Conservation (phyloP, 1,140 invertebrate genomes). For the Drosophila neocordata region DNA sequence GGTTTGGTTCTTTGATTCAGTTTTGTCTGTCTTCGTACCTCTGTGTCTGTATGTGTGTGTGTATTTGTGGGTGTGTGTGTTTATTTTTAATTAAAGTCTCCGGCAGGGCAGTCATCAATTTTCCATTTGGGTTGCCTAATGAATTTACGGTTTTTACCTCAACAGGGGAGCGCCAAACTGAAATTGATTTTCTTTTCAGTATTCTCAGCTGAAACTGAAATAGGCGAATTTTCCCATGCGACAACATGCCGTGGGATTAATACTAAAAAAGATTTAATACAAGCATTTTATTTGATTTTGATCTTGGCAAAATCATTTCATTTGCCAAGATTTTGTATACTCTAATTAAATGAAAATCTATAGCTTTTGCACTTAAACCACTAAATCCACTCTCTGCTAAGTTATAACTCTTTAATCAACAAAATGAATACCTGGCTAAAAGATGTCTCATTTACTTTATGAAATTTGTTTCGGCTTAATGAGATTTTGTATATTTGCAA, state of each 20-base stretch:
- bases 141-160: slow-evolving; percentile 40
- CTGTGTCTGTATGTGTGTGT: not conserved
- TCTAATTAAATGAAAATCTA: too few species aligned
- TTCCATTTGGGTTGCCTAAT: slow-evolving; percentile 47
- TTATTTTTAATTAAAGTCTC: slow-evolving; percentile 23
- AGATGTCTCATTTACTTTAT: too few species aligned
- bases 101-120: slow-evolving; percentile 42
- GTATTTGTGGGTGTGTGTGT: slow-evolving; percentile 18
- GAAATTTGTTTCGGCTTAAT: too few species aligned
- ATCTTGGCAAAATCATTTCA: not conserved
- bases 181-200: slow-evolving; percentile 38
- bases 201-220: too few species aligned
- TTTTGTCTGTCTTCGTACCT: too few species aligned
- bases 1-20: not conserved
- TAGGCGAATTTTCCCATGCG: slow-evolving; percentile 11
- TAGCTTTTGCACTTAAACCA: too few species aligned
- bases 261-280: slow-evolving; percentile 23
- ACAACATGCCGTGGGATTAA: slow-evolving; percentile 14
- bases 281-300: not conserved
- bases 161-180: slow-evolving; percentile 25
- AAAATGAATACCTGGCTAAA: too few species aligned
- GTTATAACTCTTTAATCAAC: too few species aligned
- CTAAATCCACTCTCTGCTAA: too few species aligned
- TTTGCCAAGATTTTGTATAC: not conserved
- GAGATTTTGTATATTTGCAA: too few species aligned